Percentiles rank a stretch among this genome's conserved stretches.
These are phyloP conservation scores for Eurosta solidaginis DNA, from an alignment of 1,140 invertebrate species.

Conservation along the genomic window DNA sequence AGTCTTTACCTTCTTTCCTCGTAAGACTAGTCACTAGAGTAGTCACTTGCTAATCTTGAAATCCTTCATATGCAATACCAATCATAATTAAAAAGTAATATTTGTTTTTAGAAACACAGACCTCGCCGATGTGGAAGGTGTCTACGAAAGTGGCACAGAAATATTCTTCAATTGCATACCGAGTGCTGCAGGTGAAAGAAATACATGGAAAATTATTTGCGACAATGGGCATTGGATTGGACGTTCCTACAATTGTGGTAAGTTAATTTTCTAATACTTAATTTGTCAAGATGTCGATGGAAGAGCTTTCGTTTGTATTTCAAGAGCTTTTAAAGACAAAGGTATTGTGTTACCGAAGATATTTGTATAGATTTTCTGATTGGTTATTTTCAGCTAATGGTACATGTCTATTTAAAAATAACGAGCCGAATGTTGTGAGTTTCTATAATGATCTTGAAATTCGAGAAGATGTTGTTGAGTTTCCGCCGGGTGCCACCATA, in stretches of 20 bases:
- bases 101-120: slow-evolving; percentile 45
- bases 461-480: slow-evolving; percentile 74
- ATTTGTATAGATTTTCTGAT: not conserved
- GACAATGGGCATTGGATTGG: slow-evolving; percentile 83
- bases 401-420: slow-evolving; percentile 75
- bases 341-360: no score
- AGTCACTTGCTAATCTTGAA: not conserved
- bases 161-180: slow-evolving; percentile 81
- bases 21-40: no score
- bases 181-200: slow-evolving; percentile 76
- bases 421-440: slow-evolving; percentile 77
- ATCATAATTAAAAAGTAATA: no score
- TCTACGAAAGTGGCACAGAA: slow-evolving; percentile 77
- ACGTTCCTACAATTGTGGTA: slow-evolving; percentile 74
- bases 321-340: no score
- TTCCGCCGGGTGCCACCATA: slow-evolving; percentile 73
- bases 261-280: no score
- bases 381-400: slow-evolving; percentile 64
- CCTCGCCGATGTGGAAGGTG: slow-evolving; percentile 57
- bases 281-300: no score
- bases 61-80: not conserved
- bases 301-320: no score
- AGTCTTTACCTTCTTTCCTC: no score
- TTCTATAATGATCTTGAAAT: slow-evolving; percentile 80
- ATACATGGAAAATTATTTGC: slow-evolving; percentile 81